Conservation (phyloP, 35 echinoderm and acorn worm genomes). For the Hemicentrotus pulcherrimus region DNA sequence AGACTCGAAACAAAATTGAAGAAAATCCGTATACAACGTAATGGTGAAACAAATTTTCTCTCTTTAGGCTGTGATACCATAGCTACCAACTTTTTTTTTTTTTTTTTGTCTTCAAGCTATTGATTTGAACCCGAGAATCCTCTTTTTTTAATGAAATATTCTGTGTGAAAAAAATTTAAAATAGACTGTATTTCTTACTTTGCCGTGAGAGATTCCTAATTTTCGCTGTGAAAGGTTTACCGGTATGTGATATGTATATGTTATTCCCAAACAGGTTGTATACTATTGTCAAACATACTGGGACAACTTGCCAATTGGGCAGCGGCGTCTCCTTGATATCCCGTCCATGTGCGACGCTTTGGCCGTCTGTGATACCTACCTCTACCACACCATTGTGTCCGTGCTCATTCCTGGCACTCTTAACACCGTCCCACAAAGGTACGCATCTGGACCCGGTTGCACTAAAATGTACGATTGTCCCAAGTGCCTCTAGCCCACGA, state of each 20-base stretch:
- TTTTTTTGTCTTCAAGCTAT: too few relatives aligned
- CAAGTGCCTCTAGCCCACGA: neutral
- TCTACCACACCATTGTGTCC: slow-evolving; percentile 77
- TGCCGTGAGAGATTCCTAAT: too few relatives aligned
- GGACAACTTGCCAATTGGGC: slow-evolving; percentile 46
- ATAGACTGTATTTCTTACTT: too few relatives aligned
- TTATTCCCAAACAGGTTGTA: slow-evolving; percentile 51
- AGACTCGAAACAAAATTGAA: too few relatives aligned
- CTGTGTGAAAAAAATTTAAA: too few relatives aligned
- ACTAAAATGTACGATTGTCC: neutral
- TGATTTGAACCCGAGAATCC: too few relatives aligned
- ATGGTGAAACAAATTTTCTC: too few relatives aligned
- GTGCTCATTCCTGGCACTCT: slow-evolving; percentile 76
- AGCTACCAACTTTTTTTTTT: too few relatives aligned
- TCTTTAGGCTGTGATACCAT: too few relatives aligned
- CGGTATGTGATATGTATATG: neutral
- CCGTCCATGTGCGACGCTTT: slow-evolving; percentile 54
- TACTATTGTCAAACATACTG: slow-evolving; percentile 65
- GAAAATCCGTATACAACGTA: too few relatives aligned
- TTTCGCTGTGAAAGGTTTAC: neutral
- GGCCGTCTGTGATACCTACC: slow-evolving; percentile 75
- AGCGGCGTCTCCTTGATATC: slow-evolving; percentile 37
- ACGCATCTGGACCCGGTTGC: neutral
- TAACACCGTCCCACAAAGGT: slow-evolving; percentile 68
- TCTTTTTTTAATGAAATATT: too few relatives aligned